Evolutionary conservation across 1,140 invertebrate genomes (phyloP).

Genomic region (Tyrophagus putrescentiae): DNA sequence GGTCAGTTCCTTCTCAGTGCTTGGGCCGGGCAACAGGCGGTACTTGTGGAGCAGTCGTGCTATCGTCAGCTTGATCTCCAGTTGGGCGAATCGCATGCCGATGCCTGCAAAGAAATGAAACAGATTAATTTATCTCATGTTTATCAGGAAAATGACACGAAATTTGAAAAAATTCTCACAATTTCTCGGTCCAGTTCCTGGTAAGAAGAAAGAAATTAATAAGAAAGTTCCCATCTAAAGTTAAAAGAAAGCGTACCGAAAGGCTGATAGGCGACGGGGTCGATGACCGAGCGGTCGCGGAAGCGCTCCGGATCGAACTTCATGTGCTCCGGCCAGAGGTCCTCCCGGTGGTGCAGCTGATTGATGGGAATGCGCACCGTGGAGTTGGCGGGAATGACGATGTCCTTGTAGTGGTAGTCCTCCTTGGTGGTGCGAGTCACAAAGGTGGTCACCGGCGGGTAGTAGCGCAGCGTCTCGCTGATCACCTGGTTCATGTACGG

Average conservation of each 20-base stretch:
- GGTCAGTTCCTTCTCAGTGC: slow-evolving; percentile 14
- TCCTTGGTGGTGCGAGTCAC: slow-evolving; percentile 25
- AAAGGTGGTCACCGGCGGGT: slow-evolving; percentile 34
- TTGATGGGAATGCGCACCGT: slow-evolving; percentile 31
- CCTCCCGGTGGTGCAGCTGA: slow-evolving; percentile 33
- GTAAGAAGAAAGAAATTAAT: too few relatives aligned
- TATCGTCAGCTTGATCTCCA: slow-evolving; percentile 24
- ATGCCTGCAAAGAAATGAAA: too few relatives aligned
- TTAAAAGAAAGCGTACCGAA: too few relatives aligned
- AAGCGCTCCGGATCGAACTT: slow-evolving; percentile 36
- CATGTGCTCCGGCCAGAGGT: slow-evolving; percentile 35
- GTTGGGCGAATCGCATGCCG: slow-evolving; percentile 31
- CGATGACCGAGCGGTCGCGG: not conserved
- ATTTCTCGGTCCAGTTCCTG: slow-evolving; percentile 12
- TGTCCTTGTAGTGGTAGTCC: slow-evolving; percentile 27
- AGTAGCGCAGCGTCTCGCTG: slow-evolving; percentile 32
- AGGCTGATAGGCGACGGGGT: slow-evolving; percentile 18
- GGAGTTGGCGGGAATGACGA: slow-evolving; percentile 35
- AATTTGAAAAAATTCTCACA: too few relatives aligned
- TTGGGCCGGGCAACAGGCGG: slow-evolving; percentile 10
- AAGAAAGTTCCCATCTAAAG: too few relatives aligned
- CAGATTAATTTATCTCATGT: too few relatives aligned
- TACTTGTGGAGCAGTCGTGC: slow-evolving; percentile 22
- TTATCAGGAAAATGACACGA: too few relatives aligned
- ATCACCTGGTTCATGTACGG: slow-evolving; percentile 35